Base-by-base conservation (phyloP, 2,888 invertebrate genomes). In the Baccha elongata region DNA sequence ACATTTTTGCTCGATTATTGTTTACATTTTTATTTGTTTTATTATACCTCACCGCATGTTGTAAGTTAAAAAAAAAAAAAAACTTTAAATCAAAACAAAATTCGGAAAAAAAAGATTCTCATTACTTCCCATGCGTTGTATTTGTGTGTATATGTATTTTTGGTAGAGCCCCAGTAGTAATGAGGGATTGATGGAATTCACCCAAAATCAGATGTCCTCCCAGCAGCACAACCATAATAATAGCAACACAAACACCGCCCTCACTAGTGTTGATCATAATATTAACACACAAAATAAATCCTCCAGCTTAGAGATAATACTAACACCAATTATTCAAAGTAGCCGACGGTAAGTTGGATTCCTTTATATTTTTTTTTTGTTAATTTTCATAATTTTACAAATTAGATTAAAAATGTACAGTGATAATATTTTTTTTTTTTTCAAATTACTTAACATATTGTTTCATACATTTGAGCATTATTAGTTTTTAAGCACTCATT, bases 281-380 rank as follows among this genome's bases (percentile, higher is more conserved):
- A 72, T 83, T 80, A 85, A 85, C 76, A 76, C 73, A 88, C 89
- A 88, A 88, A 90, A 88, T 88, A 90, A 90, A 89, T 90, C 91
- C 89, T 90, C 90, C 88, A 91, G 91, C 88, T 89, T 91, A 90
- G 91, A 91, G 89, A 89, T 91, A 88, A 91, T 91, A 89, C 89
- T 91, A 88, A 90, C 91, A 88, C 91, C 91, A 90, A 91, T 91
- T 88, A 91, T 91, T 86, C 91, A 91, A 90, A 91, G 91, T 90
- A 91, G 91, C 90, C 89, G 90, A 88, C 90, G 91, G 91, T 91
- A 91, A 91, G 91, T 91, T 90, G 78, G 79, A 79, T 48, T 52
- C 26, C 46, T 35, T 15, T 40, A 37, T 29, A 65, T 26, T 35
- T n/a, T 40, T 52, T 29, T 11, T 32, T 58, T 40, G 29, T 42